Percentiles rank a stretch among this genome's conserved stretches.
These are phyloP conservation scores for Setipinna tenuifilis DNA, from an alignment of 2,797 vertebrate genomes.

Conservation along the genomic window DNA sequence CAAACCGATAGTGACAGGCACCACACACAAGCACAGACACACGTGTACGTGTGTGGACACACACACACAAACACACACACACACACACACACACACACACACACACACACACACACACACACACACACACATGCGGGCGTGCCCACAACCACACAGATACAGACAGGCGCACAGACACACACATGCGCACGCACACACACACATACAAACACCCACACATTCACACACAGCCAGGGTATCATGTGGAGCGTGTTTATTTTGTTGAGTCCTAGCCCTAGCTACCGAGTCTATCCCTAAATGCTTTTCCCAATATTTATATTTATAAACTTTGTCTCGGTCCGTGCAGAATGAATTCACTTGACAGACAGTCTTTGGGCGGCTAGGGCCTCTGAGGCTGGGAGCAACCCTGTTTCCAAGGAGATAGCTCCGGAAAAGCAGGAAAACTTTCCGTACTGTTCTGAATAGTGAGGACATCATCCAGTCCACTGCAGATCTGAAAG, in stretches of 20 bases:
- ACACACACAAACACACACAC: not conserved
- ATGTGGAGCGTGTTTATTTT: not conserved
- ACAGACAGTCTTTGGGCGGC: not conserved
- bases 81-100: not conserved
- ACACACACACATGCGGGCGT: not conserved
- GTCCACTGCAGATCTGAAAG: conserved; percentile 42
- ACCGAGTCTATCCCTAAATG: not conserved
- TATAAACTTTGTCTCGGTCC: not conserved
- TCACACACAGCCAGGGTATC: not conserved
- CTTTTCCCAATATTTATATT: not conserved
- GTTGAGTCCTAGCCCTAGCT: not conserved
- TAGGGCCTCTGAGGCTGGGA: conserved; percentile 47
- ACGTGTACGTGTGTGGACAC: not conserved
- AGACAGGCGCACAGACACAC: not conserved
- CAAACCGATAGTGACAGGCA: not conserved
- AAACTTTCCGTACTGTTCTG: conserved; percentile 60
- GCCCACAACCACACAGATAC: not conserved
- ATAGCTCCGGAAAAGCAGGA: conserved; percentile 57
- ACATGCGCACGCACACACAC: not conserved
- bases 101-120: not conserved
- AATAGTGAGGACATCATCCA: not conserved
- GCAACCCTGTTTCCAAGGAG: conserved; percentile 68
- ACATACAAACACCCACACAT: not conserved
- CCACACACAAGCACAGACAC: not conserved
- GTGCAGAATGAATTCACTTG: not conserved